A percentile compares a stretch with the other conserved stretches of the same genome.
Conservation (phyloP, 2,797 vertebrate genomes). For the Eospalax fontanierii region DNA sequence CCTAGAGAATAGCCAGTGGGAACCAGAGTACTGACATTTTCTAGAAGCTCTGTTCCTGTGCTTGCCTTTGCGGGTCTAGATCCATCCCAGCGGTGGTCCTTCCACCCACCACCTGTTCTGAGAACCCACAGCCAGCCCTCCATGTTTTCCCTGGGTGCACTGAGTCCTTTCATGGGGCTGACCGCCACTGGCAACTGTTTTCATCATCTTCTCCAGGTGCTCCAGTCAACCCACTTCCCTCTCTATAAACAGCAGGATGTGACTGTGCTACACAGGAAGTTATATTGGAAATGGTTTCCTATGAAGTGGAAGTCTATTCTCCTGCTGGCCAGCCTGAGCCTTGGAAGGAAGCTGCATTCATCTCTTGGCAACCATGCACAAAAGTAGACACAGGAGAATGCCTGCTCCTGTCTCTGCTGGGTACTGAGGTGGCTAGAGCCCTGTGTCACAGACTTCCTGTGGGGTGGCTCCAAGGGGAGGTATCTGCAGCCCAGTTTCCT, state of each 20-base stretch:
- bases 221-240: neutral
- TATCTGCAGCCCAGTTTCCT: neutral
- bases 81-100: neutral
- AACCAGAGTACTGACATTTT: neutral
- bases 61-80: neutral
- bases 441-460: neutral
- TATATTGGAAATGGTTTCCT: neutral
- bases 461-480: accelerated
- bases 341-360: neutral
- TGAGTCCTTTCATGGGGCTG: neutral
- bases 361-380: neutral
- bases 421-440: neutral
- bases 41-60: neutral
- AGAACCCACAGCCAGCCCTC: neutral
- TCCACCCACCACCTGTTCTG: neutral
- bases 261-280: neutral
- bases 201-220: neutral
- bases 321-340: neutral
- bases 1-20: neutral
- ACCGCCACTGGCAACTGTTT: neutral
- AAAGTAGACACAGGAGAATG: neutral
- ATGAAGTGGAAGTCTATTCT: constrained; percentile 22
- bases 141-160: neutral
- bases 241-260: neutral
- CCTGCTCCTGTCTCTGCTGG: neutral